Percentiles rank a stretch among this genome's conserved stretches.
Conservation (phyloP, 2,113 vertebrate genomes). For the Erpornis zantholeuca region DNA sequence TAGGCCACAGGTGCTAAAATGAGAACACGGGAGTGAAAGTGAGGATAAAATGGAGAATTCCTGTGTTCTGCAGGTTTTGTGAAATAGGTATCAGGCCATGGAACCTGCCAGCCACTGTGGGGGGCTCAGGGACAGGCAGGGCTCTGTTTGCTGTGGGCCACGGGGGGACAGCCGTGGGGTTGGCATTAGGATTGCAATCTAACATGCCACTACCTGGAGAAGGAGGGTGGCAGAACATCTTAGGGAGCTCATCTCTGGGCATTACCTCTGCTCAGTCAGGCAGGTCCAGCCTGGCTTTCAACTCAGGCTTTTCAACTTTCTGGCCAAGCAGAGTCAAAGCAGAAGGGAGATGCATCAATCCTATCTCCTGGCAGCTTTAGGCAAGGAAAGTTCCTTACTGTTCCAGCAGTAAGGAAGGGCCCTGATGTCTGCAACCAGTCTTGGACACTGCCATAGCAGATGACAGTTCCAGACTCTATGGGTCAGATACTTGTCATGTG, state of each 20-base stretch:
- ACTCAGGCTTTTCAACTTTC: background rate
- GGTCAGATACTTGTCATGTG: background rate
- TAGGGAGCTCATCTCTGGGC: background rate
- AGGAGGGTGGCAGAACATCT: background rate
- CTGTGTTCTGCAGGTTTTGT: background rate
- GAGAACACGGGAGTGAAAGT: background rate
- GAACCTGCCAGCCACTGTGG: background rate
- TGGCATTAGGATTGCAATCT: background rate
- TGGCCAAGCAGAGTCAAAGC: background rate
- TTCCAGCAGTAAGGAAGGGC: background rate
- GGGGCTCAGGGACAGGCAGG: background rate
- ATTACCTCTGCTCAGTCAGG: background rate
- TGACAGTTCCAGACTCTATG: background rate
- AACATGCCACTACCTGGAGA: background rate
- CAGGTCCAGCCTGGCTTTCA: background rate
- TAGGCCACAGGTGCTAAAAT: constrained; percentile 14
- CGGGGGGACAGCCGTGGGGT: background rate
- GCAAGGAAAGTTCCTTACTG: background rate
- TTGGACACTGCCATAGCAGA: background rate
- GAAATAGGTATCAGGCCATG: background rate
- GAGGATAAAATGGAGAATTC: background rate
- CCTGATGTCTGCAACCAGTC: background rate
- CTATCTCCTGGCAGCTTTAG: background rate
- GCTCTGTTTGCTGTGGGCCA: background rate
- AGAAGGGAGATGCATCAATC: background rate